phyloP scores from a whole-genome alignment of 2,888 invertebrate species.

The Caenorhabditis auriculariae region DNA sequence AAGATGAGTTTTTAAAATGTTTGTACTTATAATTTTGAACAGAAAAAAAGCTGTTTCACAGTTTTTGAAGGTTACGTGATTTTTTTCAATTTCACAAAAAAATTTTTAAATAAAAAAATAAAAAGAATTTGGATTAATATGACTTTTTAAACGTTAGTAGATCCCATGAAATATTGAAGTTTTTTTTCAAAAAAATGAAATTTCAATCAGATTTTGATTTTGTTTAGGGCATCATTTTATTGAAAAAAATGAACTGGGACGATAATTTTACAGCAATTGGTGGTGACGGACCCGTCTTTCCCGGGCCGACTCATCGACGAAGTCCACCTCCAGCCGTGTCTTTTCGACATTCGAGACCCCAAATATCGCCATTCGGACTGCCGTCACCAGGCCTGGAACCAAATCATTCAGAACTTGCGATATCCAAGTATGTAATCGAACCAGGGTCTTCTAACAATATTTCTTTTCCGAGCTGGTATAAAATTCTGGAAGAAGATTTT shows the following conservation, averaged over 20 bases:
- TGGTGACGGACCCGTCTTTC: constrained; percentile 46
- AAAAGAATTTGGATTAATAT: not conserved
- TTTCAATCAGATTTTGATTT: not conserved
- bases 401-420: constrained; percentile 41
- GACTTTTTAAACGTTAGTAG: no score
- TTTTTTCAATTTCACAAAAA: no score
- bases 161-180: no score
- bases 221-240: no score
- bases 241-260: not conserved
- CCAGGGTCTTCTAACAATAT: no score
- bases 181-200: not conserved
- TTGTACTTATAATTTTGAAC: no score
- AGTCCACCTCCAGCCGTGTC: constrained; percentile 43
- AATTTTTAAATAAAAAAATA: no score
- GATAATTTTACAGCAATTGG: constrained; percentile 22
- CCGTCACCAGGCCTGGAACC: constrained; percentile 45
- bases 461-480: no score
- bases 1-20: no score
- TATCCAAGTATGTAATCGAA: constrained; percentile 48
- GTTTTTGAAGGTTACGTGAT: no score
- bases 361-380: constrained; percentile 50
- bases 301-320: constrained; percentile 31
- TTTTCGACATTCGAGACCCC: constrained; percentile 50
- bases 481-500: no score
- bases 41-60: no score